A percentile compares a stretch with the other conserved stretches of the same genome.
These are phyloP conservation scores for Eristalis pertinax DNA, from an alignment of 2,888 invertebrate genomes.

Conservation along the genomic window DNA sequence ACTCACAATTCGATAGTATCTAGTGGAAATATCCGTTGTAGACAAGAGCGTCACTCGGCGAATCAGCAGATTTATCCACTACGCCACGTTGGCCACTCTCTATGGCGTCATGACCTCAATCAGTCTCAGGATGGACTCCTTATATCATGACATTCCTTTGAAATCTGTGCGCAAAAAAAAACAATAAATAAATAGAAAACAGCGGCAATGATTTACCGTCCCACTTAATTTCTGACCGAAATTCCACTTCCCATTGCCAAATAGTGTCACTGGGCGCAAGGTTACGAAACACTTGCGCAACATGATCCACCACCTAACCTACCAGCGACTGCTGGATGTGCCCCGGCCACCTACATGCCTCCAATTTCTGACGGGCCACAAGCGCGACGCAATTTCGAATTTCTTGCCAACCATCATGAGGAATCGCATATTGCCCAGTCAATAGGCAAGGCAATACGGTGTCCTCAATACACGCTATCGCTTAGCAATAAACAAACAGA, in stretches of 20 bases:
- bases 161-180: no score
- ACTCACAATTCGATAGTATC: no score
- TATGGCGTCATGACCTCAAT: no score
- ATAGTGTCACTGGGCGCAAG: not conserved
- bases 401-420: not conserved
- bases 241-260: not conserved
- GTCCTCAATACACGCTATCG: constrained; percentile 20
- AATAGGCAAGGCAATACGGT: not conserved
- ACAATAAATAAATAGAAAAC: no score
- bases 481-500: constrained; percentile 1
- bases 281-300: not conserved
- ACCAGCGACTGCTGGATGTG: not conserved
- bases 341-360: not conserved
- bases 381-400: not conserved
- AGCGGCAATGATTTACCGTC: no score
- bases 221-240: not conserved
- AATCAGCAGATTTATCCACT: no score
- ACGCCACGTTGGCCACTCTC: no score
- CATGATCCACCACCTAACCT: not conserved
- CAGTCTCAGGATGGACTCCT: no score
- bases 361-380: not conserved
- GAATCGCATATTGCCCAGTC: not conserved
- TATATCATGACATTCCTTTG: no score
- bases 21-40: no score
- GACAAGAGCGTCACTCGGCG: no score